Conservation (phyloP, 2,113 vertebrate genomes). For the Lasiurus cinereus region DNA sequence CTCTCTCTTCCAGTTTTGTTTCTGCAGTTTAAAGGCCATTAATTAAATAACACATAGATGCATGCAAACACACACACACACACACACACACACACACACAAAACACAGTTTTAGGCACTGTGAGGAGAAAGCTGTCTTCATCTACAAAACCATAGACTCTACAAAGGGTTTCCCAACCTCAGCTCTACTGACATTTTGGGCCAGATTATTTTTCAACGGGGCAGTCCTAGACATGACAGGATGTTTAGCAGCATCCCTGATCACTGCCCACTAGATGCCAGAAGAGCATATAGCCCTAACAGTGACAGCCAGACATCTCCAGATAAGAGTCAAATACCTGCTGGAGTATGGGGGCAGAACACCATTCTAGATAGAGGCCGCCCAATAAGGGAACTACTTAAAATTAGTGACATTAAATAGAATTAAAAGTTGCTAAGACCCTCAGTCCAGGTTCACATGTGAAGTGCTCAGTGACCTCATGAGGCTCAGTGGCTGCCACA, state of each 20-base stretch:
- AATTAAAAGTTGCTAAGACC: not conserved
- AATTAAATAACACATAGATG: not conserved
- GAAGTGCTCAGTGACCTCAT: not conserved
- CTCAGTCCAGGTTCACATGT: not conserved
- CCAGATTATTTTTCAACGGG: not conserved
- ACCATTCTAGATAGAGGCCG: not conserved
- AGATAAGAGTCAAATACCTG: not conserved
- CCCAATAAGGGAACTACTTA: not conserved
- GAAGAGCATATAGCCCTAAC: not conserved
- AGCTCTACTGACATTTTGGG: not conserved
- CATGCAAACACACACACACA: no score
- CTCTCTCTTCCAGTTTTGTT: not conserved
- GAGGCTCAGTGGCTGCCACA: not conserved
- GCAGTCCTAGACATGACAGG: not conserved
- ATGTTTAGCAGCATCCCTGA: not conserved
- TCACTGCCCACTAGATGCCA: no score
- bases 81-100: no score
- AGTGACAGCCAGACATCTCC: not conserved
- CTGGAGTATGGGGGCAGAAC: not conserved
- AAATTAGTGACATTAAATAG: not conserved
- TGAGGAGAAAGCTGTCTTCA: not conserved
- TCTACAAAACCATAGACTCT: not conserved
- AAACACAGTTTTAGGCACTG: not conserved
- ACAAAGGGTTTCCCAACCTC: not conserved
- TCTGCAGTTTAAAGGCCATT: not conserved